A percentile compares a stretch with the other conserved stretches of the same genome.
phyloP scores from a whole-genome alignment of 1,140 invertebrate species.

The Caligus rogercresseyi region DNA sequence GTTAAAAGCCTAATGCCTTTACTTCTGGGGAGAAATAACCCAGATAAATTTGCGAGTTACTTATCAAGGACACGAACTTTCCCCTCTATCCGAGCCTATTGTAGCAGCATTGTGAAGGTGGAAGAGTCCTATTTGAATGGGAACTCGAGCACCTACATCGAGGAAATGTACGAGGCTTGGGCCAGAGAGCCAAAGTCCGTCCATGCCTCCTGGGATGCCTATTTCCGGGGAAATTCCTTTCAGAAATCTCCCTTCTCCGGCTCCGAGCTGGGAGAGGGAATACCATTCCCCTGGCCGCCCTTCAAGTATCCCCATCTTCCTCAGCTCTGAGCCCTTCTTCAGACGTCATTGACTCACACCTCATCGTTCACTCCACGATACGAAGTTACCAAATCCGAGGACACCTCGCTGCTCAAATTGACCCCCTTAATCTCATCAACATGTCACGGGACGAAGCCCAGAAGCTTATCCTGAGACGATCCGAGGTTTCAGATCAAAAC shows the following conservation, averaged over 20 bases:
- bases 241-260: background rate
- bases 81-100: background rate
- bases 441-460: slow-evolving; percentile 9
- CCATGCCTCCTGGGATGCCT: slow-evolving; percentile 96
- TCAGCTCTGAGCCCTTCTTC: slow-evolving; percentile 39
- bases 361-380: slow-evolving; percentile 94
- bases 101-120: background rate
- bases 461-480: slow-evolving; percentile 15
- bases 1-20: background rate
- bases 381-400: slow-evolving; percentile 93
- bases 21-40: background rate
- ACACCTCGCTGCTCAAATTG: slow-evolving; percentile 82
- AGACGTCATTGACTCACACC: slow-evolving; percentile 89
- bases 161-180: slow-evolving; percentile 98
- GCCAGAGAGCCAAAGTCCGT: slow-evolving; percentile 81
- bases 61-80: background rate
- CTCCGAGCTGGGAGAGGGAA: background rate
- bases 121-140: slow-evolving; percentile 75
- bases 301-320: background rate
- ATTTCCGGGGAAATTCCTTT: slow-evolving; percentile 56
- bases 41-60: background rate
- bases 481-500: slow-evolving; percentile 36
- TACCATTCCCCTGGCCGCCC: background rate
- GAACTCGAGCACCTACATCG: slow-evolving; percentile 83
- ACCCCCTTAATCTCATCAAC: slow-evolving; percentile 63